A percentile compares a stretch with the other conserved stretches of the same genome.
Evolutionary conservation across 2,113 vertebrate genomes (phyloP).

Genomic region (Trachemys scripta): DNA sequence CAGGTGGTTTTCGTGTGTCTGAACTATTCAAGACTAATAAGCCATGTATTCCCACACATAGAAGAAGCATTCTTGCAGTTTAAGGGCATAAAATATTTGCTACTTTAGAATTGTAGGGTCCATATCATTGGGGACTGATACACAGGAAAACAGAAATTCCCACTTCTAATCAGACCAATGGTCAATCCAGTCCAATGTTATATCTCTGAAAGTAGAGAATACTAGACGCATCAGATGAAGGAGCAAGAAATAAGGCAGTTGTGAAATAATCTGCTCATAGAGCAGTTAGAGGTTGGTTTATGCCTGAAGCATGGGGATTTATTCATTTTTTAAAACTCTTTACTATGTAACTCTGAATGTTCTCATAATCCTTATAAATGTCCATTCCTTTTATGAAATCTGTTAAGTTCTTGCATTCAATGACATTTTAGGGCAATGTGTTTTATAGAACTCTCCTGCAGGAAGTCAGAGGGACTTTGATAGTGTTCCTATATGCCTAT

Average conservation of each 20-base stretch:
- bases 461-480: not conserved
- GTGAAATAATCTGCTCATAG: not conserved
- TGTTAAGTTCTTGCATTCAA: not conserved
- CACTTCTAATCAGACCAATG: not conserved
- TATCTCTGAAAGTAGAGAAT: fast-evolving
- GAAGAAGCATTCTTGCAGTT: not conserved
- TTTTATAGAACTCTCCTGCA: not conserved
- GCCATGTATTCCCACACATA: not conserved
- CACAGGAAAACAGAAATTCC: not conserved
- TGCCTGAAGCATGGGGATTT: not conserved
- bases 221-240: not conserved
- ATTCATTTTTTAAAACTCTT: not conserved
- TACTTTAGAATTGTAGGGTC: not conserved
- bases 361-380: not conserved
- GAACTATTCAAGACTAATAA: slow-evolving; percentile 15
- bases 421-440: not conserved
- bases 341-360: not conserved
- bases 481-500: fast-evolving
- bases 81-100: not conserved
- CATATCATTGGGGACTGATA: not conserved
- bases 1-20: not conserved
- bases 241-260: not conserved
- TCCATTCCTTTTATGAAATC: not conserved
- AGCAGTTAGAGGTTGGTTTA: not conserved
- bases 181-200: not conserved